Evolutionary conservation across 2,113 vertebrate genomes (phyloP).

Genomic region (Hepsetus odoe): DNA sequence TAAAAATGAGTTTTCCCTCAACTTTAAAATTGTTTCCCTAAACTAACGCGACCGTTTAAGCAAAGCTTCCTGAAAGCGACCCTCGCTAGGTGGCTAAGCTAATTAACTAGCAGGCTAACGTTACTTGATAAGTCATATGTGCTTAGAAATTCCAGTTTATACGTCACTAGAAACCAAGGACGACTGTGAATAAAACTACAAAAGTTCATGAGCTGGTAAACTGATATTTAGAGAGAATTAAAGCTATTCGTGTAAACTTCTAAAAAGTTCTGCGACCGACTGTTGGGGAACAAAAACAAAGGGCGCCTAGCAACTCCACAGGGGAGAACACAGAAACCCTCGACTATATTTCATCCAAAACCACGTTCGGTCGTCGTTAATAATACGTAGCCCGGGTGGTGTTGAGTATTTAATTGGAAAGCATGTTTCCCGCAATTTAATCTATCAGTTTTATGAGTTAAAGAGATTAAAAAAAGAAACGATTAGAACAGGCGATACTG

Average conservation of each 20-base stretch:
- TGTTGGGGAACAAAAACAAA: constrained; percentile 51
- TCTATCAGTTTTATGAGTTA: neutral
- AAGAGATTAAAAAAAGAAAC: neutral
- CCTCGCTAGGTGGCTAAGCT: neutral
- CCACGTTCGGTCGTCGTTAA: constrained; percentile 24
- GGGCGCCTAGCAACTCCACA: constrained; percentile 52
- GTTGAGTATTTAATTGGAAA: neutral
- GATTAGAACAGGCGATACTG: constrained; percentile 46
- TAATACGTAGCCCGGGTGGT: constrained; percentile 25
- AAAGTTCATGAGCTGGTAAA: neutral
- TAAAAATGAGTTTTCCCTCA: too few species aligned
- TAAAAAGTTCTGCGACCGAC: constrained; percentile 29
- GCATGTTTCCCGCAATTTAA: neutral
- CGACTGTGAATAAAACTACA: neutral
- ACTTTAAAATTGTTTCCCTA: too few species aligned
- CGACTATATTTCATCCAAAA: neutral
- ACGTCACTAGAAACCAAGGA: neutral
- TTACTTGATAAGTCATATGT: neutral
- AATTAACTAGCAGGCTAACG: neutral
- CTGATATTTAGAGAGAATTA: neutral
- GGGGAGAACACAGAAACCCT: constrained; percentile 16
- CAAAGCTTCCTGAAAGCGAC: neutral
- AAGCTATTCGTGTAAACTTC: constrained; percentile 5
- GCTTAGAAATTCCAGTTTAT: neutral
- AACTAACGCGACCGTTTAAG: neutral